A percentile compares a stretch with the other conserved stretches of the same genome.
These are phyloP conservation scores for Mastomys coucha DNA, from an alignment of 2,113 vertebrate species.

Conservation along the genomic window DNA sequence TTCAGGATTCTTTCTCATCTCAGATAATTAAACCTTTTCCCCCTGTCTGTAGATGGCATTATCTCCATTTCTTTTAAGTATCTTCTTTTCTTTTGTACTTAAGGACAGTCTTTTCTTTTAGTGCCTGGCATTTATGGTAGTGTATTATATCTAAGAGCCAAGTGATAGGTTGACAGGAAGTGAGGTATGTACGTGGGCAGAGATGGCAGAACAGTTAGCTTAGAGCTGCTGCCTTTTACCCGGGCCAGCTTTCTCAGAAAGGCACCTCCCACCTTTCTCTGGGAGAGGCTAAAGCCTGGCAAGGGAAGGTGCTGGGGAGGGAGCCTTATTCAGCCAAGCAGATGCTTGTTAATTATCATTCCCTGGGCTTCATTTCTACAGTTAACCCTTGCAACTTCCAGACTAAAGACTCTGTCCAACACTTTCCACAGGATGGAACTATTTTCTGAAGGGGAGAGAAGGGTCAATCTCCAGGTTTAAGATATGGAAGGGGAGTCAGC, in stretches of 20 bases:
- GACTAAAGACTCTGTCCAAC: not conserved
- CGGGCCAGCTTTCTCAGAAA: not conserved
- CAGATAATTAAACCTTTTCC: not conserved
- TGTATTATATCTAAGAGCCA: not conserved
- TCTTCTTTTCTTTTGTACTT: not conserved
- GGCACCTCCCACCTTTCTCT: not conserved
- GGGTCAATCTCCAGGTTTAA: not conserved
- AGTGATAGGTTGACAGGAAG: not conserved
- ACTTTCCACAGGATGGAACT: not conserved
- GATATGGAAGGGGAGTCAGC: not conserved
- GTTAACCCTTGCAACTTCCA: not conserved
- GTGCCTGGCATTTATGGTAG: not conserved
- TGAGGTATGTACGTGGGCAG: not conserved
- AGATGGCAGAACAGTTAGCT: not conserved
- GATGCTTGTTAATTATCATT: not conserved
- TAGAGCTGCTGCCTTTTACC: not conserved
- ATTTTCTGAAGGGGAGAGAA: not conserved
- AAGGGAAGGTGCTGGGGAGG: not conserved
- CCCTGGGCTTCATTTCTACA: not conserved
- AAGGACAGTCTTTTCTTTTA: conserved; percentile 9
- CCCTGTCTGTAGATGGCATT: conserved; percentile 3
- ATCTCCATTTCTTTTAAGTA: conserved; percentile 7
- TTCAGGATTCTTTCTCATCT: not conserved
- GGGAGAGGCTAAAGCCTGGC: not conserved
- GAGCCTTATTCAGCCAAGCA: not conserved